phyloP scores from a whole-genome alignment of 92 coral and sea anemone genomes.

The Porites divaricata region DNA sequence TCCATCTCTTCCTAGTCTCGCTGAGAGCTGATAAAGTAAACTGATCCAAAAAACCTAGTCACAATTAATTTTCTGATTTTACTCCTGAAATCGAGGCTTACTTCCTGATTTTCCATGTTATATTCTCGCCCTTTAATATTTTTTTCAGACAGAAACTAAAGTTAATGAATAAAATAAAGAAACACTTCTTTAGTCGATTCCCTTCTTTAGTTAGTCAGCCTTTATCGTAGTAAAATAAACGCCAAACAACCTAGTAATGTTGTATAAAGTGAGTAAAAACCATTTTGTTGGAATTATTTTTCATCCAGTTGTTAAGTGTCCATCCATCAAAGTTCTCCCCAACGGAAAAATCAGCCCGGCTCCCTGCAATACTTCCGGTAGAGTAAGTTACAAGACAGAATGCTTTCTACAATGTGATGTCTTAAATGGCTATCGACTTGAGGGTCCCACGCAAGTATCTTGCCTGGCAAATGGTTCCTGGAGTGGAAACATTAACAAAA shows the following conservation, averaged over 20 bases:
- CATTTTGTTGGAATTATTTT: not conserved
- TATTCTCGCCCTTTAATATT: too few species aligned
- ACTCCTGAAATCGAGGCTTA: too few species aligned
- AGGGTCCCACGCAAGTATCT: constrained; percentile 31
- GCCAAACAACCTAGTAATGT: not conserved
- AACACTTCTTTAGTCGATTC: too few species aligned
- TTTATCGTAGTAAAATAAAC: too few species aligned
- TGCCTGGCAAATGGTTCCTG: constrained; percentile 51
- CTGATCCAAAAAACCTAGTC: too few species aligned
- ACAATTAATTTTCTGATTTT: too few species aligned
- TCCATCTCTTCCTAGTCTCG: too few species aligned
- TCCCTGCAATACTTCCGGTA: constrained; percentile 8
- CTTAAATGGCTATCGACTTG: constrained; percentile 30
- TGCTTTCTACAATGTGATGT: constrained; percentile 46
- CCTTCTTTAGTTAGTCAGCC: too few species aligned
- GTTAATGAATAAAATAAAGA: too few species aligned
- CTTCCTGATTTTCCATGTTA: too few species aligned
- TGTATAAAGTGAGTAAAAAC: not conserved
- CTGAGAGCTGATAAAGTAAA: too few species aligned
- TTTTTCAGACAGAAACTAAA: too few species aligned
- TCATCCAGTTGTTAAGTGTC: constrained; percentile 25
- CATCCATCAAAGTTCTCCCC: not conserved
- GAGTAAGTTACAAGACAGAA: constrained; percentile 32
- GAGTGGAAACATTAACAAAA: constrained; percentile 23
- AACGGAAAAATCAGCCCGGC: constrained; percentile 35